Percentiles rank a stretch among this genome's conserved stretches.
Evolutionary conservation across 1,140 invertebrate species (phyloP).

Genomic region (Lepidurus apus): DNA sequence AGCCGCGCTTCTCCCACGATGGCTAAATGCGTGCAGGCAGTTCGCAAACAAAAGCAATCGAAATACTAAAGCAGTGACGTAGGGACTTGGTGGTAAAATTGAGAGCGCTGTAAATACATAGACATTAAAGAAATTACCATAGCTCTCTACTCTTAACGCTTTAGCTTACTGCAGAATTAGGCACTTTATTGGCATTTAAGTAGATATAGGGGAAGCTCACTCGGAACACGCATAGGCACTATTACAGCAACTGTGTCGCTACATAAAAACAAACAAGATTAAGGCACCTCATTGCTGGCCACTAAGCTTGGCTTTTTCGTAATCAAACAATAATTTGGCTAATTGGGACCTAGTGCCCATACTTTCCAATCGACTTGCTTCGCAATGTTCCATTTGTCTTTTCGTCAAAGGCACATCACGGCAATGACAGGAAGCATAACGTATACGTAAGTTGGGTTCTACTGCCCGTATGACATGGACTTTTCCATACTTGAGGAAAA

Average conservation of each 20-base stretch:
- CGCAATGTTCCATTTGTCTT: conserved; percentile 12
- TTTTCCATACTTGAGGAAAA: conserved; percentile 57
- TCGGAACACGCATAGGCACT: not conserved
- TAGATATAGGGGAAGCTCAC: not conserved
- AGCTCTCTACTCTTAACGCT: too few species aligned
- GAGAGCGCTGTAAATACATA: conserved; percentile 21
- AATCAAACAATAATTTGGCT: conserved; percentile 28
- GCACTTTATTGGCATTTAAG: not conserved
- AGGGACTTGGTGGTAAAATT: conserved; percentile 12
- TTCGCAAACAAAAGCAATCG: conserved; percentile 64
- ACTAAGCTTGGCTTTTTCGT: not conserved
- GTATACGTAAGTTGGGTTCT: conserved; percentile 61
- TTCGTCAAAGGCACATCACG: conserved; percentile 8
- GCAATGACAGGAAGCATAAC: conserved; percentile 50
- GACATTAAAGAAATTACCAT: not conserved
- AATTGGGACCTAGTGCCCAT: conserved; percentile 34
- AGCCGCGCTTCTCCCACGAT: conserved; percentile 95
- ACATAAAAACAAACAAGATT: not conserved
- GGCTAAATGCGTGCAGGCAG: conserved; percentile 95
- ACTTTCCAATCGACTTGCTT: conserved; percentile 25
- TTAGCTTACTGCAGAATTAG: not conserved
- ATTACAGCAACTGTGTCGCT: not conserved
- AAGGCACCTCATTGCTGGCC: not conserved
- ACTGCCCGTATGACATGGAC: conserved; percentile 64
- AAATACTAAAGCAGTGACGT: conserved; percentile 42